Evolutionary conservation across 64 coral and sea anemone genomes (phyloP).

Genomic region (Hydrozoanthus tunicans): DNA sequence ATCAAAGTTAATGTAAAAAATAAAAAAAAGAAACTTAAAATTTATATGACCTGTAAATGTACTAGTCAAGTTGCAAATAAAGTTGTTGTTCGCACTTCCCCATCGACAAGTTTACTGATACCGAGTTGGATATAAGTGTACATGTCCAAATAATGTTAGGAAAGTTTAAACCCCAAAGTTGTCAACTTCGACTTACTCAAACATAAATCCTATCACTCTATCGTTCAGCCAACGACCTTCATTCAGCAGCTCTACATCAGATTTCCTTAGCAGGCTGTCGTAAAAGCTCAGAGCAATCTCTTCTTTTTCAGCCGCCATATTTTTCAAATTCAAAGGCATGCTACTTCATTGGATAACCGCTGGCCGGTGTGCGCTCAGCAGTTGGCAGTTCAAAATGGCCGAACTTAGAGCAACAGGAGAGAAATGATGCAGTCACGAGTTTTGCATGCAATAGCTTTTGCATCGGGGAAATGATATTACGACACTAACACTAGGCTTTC

Average conservation of each 20-base stretch:
- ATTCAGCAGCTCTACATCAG: conserved; percentile 78
- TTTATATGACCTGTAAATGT: no score
- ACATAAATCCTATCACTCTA: conserved; percentile 90
- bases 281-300: conserved; percentile 91
- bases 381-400: conserved; percentile 71
- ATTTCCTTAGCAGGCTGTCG: conserved; percentile 86
- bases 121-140: no score
- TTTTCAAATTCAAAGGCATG: conserved; percentile 86
- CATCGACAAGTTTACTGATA: no score
- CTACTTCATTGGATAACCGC: conserved; percentile 47
- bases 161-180: background rate
- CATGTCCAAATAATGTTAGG: no score
- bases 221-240: conserved; percentile 96
- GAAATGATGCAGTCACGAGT: conserved; percentile 1
- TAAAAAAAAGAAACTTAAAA: no score
- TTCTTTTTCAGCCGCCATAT: conserved; percentile 62
- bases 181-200: conserved; percentile 76
- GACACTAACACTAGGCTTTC: conserved; percentile 16
- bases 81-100: no score
- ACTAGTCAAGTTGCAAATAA: no score
- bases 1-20: no score
- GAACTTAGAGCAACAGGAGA: conserved; percentile 60
- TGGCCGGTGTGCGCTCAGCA: conserved; percentile 45
- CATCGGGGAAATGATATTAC: conserved; percentile 22
- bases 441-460: conserved; percentile 17